Percentiles rank a stretch among this genome's conserved stretches.
Evolutionary conservation across 1,140 invertebrate species (phyloP).

Genomic region (Aethina tumida): DNA sequence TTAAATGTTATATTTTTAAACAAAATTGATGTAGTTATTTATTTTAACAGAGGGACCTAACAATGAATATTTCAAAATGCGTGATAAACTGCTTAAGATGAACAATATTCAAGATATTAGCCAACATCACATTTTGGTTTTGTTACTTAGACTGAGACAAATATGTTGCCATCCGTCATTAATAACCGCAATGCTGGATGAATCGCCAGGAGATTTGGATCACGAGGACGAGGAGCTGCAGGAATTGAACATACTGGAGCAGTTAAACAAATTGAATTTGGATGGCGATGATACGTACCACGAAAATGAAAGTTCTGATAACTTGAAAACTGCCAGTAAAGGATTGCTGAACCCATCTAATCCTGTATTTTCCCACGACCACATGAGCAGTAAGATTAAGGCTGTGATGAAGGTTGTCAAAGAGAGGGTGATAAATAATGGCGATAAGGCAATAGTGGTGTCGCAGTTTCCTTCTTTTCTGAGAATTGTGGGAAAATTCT

Average conservation of each 20-base stretch:
- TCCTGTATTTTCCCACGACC: conserved; percentile 53
- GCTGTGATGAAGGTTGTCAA: conserved; percentile 48
- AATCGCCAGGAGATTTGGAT: conserved; percentile 31
- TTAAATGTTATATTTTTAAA: conserved; percentile 8
- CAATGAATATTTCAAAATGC: conserved; percentile 36
- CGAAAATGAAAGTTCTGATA: conserved; percentile 7
- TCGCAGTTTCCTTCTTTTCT: conserved; percentile 80
- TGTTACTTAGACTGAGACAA: conserved; percentile 75
- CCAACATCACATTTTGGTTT: conserved; percentile 66
- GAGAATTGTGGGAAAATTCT: conserved; percentile 51
- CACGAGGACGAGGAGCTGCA: conserved; percentile 24
- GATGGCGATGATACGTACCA: conserved; percentile 18
- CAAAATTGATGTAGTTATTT: no score
- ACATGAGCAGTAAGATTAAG: conserved; percentile 55
- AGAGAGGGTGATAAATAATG: conserved; percentile 41
- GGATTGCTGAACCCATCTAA: conserved; percentile 51
- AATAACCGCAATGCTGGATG: conserved; percentile 58
- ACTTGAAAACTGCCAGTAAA: conserved; percentile 36
- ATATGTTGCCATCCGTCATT: conserved; percentile 81
- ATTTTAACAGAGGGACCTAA: conserved; percentile 20
- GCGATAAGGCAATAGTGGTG: conserved; percentile 74
- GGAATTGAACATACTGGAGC: conserved; percentile 34
- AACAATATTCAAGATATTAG: conserved; percentile 51
- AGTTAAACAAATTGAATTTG: conserved; percentile 33
- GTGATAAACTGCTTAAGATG: conserved; percentile 48